These are phyloP conservation scores for Cercocebus atys DNA, from an alignment of 2,113 vertebrate species.

Conservation along the genomic window DNA sequence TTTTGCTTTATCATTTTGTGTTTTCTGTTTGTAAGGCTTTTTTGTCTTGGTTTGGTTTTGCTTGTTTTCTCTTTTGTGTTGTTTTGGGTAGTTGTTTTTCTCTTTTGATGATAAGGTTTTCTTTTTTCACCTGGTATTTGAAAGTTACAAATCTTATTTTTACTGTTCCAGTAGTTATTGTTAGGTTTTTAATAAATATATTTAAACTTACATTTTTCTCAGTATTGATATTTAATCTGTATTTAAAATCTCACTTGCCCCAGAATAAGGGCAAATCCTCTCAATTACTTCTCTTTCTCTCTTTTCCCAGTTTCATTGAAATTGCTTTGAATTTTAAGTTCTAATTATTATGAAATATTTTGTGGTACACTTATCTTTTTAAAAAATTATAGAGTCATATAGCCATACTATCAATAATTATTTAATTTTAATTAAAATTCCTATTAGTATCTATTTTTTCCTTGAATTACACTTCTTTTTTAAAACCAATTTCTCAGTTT, in stretches of 20 bases:
- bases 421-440: constrained; percentile 6
- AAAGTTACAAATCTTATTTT: background rate
- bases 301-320: background rate
- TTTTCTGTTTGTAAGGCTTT: background rate
- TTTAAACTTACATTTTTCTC: background rate
- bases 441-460: background rate
- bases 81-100: background rate
- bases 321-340: constrained; percentile 27
- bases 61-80: background rate
- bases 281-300: background rate
- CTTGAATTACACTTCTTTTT: constrained; percentile 2
- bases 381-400: background rate
- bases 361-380: background rate
- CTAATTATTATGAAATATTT: background rate
- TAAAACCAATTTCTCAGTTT: background rate
- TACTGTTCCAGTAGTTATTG: background rate
- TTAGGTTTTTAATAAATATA: background rate
- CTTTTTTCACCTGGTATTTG: background rate
- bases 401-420: background rate
- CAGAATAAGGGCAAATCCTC: background rate
- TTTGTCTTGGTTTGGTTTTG: background rate
- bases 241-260: background rate
- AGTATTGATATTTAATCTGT: background rate
- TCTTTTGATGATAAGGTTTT: background rate
- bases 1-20: background rate